phyloP scores from a whole-genome alignment of 1,140 invertebrate genomes.

The Scaptomyza graminum region DNA sequence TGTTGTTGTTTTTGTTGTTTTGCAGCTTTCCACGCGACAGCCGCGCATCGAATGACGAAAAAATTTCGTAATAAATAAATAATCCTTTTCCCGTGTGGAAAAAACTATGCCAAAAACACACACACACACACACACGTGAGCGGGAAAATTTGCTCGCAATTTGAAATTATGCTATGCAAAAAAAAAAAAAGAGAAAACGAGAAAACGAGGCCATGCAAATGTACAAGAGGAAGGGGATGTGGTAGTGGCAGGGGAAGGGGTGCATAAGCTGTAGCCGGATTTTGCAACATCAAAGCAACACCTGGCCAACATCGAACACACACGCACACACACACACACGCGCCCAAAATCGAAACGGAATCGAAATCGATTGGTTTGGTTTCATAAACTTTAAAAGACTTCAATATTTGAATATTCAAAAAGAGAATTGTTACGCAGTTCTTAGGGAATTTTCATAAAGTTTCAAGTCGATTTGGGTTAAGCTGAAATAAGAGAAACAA shows the following conservation, averaged over 20 bases:
- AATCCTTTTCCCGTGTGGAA: constrained; percentile 64
- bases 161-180: constrained; percentile 63
- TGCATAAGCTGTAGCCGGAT: constrained; percentile 26
- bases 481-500: no score
- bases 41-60: constrained; percentile 80
- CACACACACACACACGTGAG: not conserved
- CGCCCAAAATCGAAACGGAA: constrained; percentile 5
- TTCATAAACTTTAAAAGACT: not conserved
- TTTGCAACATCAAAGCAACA: constrained; percentile 54
- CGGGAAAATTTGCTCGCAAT: constrained; percentile 77
- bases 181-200: not conserved
- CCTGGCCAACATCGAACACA: constrained; percentile 41
- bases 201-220: constrained; percentile 77
- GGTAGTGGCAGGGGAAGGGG: constrained; percentile 10
- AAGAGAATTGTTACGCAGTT: not conserved
- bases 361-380: constrained; percentile 17
- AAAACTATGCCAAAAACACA: constrained; percentile 39
- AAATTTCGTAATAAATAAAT: constrained; percentile 82
- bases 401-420: constrained; percentile 45
- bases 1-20: constrained; percentile 34
- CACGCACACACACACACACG: not conserved
- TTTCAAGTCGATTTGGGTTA: not conserved
- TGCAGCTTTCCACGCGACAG: constrained; percentile 72
- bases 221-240: constrained; percentile 54
- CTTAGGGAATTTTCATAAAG: no score